Conservation (phyloP, 2,113 vertebrate genomes). For the Nibea coibor region DNA sequence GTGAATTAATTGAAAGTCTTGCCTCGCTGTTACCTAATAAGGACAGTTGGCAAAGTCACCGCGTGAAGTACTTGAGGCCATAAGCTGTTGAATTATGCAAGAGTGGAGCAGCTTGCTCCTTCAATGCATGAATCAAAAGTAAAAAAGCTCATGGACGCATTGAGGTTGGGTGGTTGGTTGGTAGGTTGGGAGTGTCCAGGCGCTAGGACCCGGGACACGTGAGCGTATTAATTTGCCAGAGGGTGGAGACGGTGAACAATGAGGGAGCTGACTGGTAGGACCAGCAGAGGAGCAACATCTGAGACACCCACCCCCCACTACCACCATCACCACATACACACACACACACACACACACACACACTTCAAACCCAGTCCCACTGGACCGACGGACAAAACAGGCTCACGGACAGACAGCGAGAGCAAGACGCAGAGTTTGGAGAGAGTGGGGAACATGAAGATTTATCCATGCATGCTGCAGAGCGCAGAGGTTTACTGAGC, state of each 20-base stretch:
- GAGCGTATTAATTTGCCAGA: constrained; percentile 69
- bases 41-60: constrained; percentile 70
- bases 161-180: not conserved
- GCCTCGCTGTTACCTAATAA: constrained; percentile 60
- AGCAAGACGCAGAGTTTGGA: constrained; percentile 26
- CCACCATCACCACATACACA: not conserved
- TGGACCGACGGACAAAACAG: constrained; percentile 44
- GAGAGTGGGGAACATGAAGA: constrained; percentile 41
- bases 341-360: not conserved
- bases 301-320: constrained; percentile 11
- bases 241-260: constrained; percentile 81
- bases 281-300: constrained; percentile 68
- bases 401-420: constrained; percentile 26
- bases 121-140: constrained; percentile 58
- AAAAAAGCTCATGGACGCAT: not conserved
- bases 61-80: constrained; percentile 47
- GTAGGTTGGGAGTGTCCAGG: constrained; percentile 35
- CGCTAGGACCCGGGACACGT: constrained; percentile 83
- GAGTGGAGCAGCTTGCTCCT: constrained; percentile 52
- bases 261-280: constrained; percentile 72
- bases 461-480: constrained; percentile 35
- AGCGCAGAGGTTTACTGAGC: constrained; percentile 37
- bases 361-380: constrained; percentile 5
- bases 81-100: constrained; percentile 73
- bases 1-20: constrained; percentile 58